phyloP scores from a whole-genome alignment of 2,797 vertebrate genomes.

The Furcifer pardalis region DNA sequence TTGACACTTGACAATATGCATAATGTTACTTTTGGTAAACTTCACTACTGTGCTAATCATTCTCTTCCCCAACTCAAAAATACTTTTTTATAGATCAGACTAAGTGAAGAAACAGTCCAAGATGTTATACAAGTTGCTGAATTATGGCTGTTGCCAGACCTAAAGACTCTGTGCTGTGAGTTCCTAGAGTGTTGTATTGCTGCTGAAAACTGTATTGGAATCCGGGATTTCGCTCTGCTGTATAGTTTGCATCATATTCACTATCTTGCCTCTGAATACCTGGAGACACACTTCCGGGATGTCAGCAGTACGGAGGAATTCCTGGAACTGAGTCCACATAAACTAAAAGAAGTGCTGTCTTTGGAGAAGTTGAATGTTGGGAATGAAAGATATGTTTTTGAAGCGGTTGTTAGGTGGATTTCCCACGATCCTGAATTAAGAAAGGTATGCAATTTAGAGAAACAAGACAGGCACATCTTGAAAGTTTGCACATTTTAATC shows the following conservation, averaged over 20 bases:
- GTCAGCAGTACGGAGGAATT: constrained; percentile 93
- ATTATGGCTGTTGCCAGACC: constrained; percentile 93
- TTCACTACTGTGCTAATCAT: not conserved
- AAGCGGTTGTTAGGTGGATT: constrained; percentile 94
- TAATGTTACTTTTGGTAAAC: not conserved
- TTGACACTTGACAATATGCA: too few relatives aligned
- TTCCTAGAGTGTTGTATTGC: constrained; percentile 96
- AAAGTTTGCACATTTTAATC: not conserved
- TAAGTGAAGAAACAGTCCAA: constrained; percentile 97
- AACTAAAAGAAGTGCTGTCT: constrained; percentile 90
- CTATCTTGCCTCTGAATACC: constrained; percentile 91
- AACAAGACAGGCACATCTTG: not conserved
- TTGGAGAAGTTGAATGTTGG: constrained; percentile 98
- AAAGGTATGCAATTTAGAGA: constrained; percentile 77
- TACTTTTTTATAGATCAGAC: constrained; percentile 82
- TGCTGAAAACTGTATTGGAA: constrained; percentile 97
- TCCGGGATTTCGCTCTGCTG: constrained; percentile 94
- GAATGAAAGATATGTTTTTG: constrained; percentile 93
- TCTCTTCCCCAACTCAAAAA: too few relatives aligned
- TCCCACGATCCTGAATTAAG: constrained; percentile 88
- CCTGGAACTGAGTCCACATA: constrained; percentile 87
- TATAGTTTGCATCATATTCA: constrained; percentile 96
- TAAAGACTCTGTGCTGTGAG: constrained; percentile 95
- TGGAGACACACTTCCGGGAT: constrained; percentile 97
- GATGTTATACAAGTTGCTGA: constrained; percentile 97